Base-by-base conservation (phyloP, 2,113 vertebrate genomes). In the Trinectes maculatus region DNA sequence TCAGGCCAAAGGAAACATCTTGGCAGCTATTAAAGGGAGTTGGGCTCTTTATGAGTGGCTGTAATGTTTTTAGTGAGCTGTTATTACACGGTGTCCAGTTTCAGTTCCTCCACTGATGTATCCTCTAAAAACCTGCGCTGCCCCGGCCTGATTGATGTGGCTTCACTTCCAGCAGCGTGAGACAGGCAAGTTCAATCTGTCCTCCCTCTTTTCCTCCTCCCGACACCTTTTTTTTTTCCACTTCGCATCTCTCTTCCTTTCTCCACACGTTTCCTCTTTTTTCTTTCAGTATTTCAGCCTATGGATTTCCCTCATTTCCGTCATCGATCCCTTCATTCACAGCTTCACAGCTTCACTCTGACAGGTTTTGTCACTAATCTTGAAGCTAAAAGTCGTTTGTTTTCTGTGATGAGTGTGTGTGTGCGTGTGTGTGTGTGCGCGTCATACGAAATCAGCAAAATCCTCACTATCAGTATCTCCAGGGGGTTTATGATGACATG, bases 51-150 rank as follows among this genome's bases (percentile, higher is more conserved):
- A 86, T 88, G 85, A 86, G 83, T 44, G 54, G 66, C 85, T 82
- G 83, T 88, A 87, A 91, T 88, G 86, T 88, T 89, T 91, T 89
- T 79, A 87, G 80, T 86, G 84, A 79, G 77, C 76, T 84, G 80
- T 87, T 88, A 86, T 86, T 85, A 79, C 80, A 55, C 60, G 66
- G 80, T 70, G 77, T 90, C 77, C 75, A 61, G 81, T 89, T 89
- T 87, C 85, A 87, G 80, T 56, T 31, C 29, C 78, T 74, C 62
- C 44, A 19, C 69, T 85, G 77, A 86, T 84, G 80, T 77, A 63
- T 76, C 64, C 63, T 79, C 74, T 87, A 39, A 84, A 84, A 89
- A 84, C 67, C 74, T 82, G 72, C 55, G 68, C 68, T 31, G 21
- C 77, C 69, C 40, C 19, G 61, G 51, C 6, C 70, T 54, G 67